Evolutionary conservation across 2,888 invertebrate genomes (phyloP).

Genomic region (Drosophila dives): DNA sequence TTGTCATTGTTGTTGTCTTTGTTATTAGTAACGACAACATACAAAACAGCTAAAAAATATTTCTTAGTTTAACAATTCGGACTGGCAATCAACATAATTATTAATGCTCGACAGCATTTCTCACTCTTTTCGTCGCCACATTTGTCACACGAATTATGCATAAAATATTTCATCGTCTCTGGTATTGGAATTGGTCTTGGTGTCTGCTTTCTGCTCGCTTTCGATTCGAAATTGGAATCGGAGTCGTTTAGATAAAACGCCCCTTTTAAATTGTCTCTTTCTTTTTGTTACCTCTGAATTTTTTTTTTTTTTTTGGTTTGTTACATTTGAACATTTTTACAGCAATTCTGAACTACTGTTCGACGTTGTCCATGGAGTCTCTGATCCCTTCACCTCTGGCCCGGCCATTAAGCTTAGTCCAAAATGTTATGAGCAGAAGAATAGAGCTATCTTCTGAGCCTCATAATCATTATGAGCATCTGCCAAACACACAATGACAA

Average conservation of each 20-base stretch:
- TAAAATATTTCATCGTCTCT: slow-evolving; percentile 35
- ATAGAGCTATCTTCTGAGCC: slow-evolving; percentile 30
- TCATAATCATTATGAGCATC: slow-evolving; percentile 55
- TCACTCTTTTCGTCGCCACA: slow-evolving; percentile 47
- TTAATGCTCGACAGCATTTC: slow-evolving; percentile 68
- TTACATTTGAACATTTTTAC: slow-evolving; percentile 52
- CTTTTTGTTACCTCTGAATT: not conserved
- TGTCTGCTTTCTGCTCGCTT: slow-evolving; percentile 62
- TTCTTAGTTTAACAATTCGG: slow-evolving; percentile 54
- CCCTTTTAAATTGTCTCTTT: slow-evolving; percentile 28
- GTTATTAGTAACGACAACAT: slow-evolving; percentile 27
- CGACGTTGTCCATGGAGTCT: slow-evolving; percentile 14
- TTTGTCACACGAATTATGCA: slow-evolving; percentile 80
- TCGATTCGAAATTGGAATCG: slow-evolving; percentile 66
- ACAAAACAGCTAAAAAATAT: slow-evolving; percentile 44
- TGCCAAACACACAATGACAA: slow-evolving; percentile 44
- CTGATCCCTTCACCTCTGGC: slow-evolving; percentile 61
- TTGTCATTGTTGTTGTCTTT: not conserved
- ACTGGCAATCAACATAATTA: slow-evolving; percentile 73
- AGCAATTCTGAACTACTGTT: slow-evolving; percentile 52
- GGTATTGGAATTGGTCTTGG: slow-evolving; percentile 7
- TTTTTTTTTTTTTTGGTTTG: slow-evolving; percentile 38
- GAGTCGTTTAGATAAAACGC: slow-evolving; percentile 49
- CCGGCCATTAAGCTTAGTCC: not conserved
- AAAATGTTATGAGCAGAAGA: slow-evolving; percentile 3